Base-by-base conservation (phyloP, 2,888 invertebrate species). In the Torymus tubicola region DNA sequence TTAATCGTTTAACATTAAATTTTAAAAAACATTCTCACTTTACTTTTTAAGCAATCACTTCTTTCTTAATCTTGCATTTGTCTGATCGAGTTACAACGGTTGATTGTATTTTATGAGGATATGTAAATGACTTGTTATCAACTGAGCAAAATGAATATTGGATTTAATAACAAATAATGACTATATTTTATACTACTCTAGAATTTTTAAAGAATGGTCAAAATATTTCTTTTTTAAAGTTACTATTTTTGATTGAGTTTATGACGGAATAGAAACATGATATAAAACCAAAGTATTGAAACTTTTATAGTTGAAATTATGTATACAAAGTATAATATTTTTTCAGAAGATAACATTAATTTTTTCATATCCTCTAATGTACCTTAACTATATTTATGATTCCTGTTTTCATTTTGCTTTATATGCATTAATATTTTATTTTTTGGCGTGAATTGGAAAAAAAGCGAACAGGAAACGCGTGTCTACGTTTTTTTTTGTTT, bases 281-380 rank as follows among this genome's bases (percentile, higher is more conserved):
- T 55, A 52, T 10, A 31, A 31, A 13, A 55, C 31, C 31, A 52
- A 60, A n/a, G 12, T 10, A 73, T 24, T 31, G 13, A 50, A 60
- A 53, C n/a, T 64, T 58, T 16, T 57, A n/a, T n/a, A 53, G 24
- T n/a, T 0, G 21, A 63, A 61, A n/a, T n/a, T 31, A 60, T 52
- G 42, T 63, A 31, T 31, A 31, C 31, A 31, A 31, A 3, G 31
- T 31, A 8, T 31, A 31, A 31, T 31, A 31, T 8, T 31, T 31
- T 31, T 31, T 76, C 63, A 31, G 55, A 42, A 55, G 57, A 64
- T 70, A 58, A 70, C 64, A 64, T 16, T 13, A 50, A 50, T 18
- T 53, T 61, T 68, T 69, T 21, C n/a, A 78, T 72, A 78, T 31
- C 58, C 42, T n/a, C 31, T 78, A 71, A 70, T 63, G 31, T 52